Evolutionary conservation across 2,888 invertebrate genomes (phyloP), one percentile per base, ranked within the genome.

Genomic region (Ametastegia equiseti): DNA sequence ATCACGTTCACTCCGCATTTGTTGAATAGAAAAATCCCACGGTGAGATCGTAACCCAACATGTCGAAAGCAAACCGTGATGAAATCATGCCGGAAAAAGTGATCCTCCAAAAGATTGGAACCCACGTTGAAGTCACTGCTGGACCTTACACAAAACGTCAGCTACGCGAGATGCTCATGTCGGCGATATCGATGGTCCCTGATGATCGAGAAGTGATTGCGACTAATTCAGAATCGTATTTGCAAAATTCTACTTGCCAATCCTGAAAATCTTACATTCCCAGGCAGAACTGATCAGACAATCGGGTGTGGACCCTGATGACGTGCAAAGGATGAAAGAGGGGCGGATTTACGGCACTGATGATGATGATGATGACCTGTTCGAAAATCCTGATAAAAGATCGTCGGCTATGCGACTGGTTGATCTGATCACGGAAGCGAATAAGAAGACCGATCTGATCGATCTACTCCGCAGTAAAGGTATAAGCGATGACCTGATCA

Each of bases 401-500:
- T 19, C 6, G 0, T 50, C 75, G 0, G 75, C 75, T 36, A 15
- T 75, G 33, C 30, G 54, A 19, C 54, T 79, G 1, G 15, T 27
- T 0, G 33, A 80, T 9, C 42, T 67, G 19, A 65, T 75, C 6
- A 13, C 30, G 0, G 39, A 60, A 54, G 54, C 7, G 4, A 45
- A 7, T 69, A 39, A 27, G 11, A 36, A 39, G 54, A 3, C 9
- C 13, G 75, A 75, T 54, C 50, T 75, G 30, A 7, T 15, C 36
- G 19, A 54, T 54, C 36, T 85, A 33, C 77, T 86, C 5, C 80
- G 71, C 0, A 69, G 81, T 15, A 84, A 81, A 83, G 83, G 57
- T 1, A 42, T 84, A 1, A 86, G 83, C 50, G 60, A 80, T n/a
- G 83, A 82, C 23, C 81, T 87, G 33, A 33, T 82, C 1, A 47